Percentiles rank a stretch among this genome's conserved stretches.
These are phyloP conservation scores for Aplocera efformata DNA, from an alignment of 2,888 invertebrate species.

Conservation along the genomic window DNA sequence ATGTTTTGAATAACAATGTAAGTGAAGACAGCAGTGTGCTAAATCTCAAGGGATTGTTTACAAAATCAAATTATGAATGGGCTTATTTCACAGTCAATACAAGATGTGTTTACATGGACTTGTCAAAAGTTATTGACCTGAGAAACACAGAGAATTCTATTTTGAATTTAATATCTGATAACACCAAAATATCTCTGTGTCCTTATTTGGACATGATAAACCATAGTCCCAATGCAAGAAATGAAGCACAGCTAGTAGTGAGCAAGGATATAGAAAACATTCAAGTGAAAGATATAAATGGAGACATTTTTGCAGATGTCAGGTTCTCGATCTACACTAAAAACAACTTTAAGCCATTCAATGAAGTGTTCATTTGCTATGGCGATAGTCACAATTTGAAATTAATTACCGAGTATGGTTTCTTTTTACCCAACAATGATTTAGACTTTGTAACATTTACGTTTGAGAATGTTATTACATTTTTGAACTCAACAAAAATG, in stretches of 20 bases:
- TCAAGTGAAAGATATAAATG: constrained; percentile 45
- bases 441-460: constrained; percentile 84
- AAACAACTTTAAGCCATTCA: constrained; percentile 79
- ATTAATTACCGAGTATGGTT: constrained; percentile 93
- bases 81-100: constrained; percentile 93
- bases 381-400: constrained; percentile 90
- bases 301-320: constrained; percentile 58
- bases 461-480: constrained; percentile 74
- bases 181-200: constrained; percentile 86
- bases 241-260: constrained; percentile 69
- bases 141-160: constrained; percentile 60
- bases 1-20: constrained; percentile 57
- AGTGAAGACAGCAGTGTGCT: constrained; percentile 62
- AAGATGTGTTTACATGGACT: constrained; percentile 88
- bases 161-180: constrained; percentile 73
- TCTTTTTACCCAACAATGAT: constrained; percentile 84
- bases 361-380: constrained; percentile 94
- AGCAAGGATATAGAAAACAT: constrained; percentile 53
- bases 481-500: constrained; percentile 51
- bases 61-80: constrained; percentile 83
- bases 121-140: constrained; percentile 65
- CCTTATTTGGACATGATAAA: constrained; percentile 95
- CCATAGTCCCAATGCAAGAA: constrained; percentile 84
- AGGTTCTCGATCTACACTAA: constrained; percentile 72
- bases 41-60: constrained; percentile 44